Evolutionary conservation across 2,797 vertebrate genomes (phyloP), one percentile per base, ranked within the genome.

Genomic region (Neostethus bicornis): DNA sequence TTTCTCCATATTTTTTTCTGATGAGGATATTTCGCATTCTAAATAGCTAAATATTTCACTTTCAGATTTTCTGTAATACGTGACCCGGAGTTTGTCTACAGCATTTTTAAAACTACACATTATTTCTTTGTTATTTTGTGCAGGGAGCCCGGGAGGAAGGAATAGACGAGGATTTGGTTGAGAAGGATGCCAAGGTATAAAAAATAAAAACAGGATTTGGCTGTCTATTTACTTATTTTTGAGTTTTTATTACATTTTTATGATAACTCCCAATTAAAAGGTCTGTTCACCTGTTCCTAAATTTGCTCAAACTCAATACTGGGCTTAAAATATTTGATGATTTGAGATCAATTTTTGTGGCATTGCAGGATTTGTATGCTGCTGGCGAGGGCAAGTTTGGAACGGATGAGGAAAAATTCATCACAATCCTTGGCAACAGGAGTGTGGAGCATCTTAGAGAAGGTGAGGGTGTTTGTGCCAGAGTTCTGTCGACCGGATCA

Each of bases 361-460:
- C 17, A 0, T 66, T 16, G 29, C 87, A 98, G 97, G 92, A 92
- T 43, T 72, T 99, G 73, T 97, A 92, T 37, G 91, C 92, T 60
- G 96, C 97, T 13, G 96, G 96, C 17, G 93, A 95, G 48, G 89
- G 92, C 37, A 98, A 95, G 73, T 93, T 95, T 84, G 97, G 96
- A 70, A 98, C 96, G 0, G 95, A 99, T 34, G 96, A 98, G 86
- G 96, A 97, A 17, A 95, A 92, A 74, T 95, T 99, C 66, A 93
- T 98, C 84, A 93, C 90, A 45, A 95, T 98, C 70, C 79, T 98
- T 57, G 96, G 96, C 55, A 98, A 93, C 46, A 92, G 95, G 70
- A 98, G 94, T 0, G 0, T 75, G 17, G 91, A 95, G 65, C 96
- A 99, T 70, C 88, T 99, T 56, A 90, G 87, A 47, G 87, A 87